A percentile compares a stretch with the other conserved stretches of the same genome.
These are phyloP conservation scores for Epicampocera succincta DNA, from an alignment of 2,888 invertebrate genomes.

Conservation along the genomic window DNA sequence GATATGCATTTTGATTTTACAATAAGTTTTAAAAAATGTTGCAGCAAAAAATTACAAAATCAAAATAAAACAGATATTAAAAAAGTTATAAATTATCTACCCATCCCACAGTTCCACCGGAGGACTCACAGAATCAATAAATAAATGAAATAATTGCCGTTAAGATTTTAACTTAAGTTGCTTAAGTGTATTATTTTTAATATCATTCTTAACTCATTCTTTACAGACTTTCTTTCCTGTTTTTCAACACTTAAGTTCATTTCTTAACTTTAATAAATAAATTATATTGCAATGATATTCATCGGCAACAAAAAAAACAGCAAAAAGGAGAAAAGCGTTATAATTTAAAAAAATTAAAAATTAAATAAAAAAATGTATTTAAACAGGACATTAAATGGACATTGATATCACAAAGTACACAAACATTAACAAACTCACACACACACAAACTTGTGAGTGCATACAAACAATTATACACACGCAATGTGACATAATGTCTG, in stretches of 20 bases:
- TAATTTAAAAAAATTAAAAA: constrained; percentile 50
- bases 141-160: constrained; percentile 1
- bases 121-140: neutral
- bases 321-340: neutral
- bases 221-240: constrained; percentile 27
- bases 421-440: neutral
- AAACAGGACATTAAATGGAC: constrained; percentile 56
- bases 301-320: constrained; percentile 11
- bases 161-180: constrained; percentile 1
- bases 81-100: too few species aligned
- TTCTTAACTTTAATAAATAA: constrained; percentile 43
- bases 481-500: constrained; percentile 59
- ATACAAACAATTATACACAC: constrained; percentile 28
- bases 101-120: too few species aligned
- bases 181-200: constrained; percentile 12
- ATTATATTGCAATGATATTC: constrained; percentile 36
- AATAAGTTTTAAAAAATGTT: too few species aligned
- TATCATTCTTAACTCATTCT: constrained; percentile 25
- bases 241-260: constrained; percentile 31
- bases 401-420: constrained; percentile 47
- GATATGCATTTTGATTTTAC: too few species aligned
- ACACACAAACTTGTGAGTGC: neutral
- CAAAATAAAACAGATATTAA: too few species aligned
- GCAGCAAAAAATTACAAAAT: too few species aligned
- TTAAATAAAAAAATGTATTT: constrained; percentile 25